Conservation (phyloP, 2,113 vertebrate genomes). For the Diadophis punctatus region DNA sequence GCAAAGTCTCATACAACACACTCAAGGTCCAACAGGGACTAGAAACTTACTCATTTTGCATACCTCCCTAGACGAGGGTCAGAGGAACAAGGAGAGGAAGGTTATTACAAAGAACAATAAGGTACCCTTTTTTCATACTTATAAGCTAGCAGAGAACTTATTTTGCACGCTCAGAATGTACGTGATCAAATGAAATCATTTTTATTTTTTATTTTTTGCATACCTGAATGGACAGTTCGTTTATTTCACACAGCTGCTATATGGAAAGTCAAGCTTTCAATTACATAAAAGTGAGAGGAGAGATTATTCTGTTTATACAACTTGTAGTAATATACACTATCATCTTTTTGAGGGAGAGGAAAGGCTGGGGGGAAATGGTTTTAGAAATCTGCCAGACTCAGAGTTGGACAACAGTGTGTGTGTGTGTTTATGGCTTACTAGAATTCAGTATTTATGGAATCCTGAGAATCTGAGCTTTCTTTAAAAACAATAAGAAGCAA, state of each 20-base stretch:
- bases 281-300: background rate
- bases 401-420: background rate
- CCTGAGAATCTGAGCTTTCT: constrained; percentile 22
- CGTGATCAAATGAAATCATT: background rate
- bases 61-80: background rate
- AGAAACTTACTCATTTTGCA: background rate
- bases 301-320: background rate
- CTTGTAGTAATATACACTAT: background rate
- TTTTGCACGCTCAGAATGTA: background rate
- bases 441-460: background rate
- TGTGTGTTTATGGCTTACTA: constrained; percentile 7
- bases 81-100: background rate
- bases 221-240: background rate
- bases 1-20: background rate
- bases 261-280: background rate
- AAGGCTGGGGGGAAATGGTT: background rate
- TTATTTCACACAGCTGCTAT: background rate
- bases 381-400: background rate
- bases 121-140: background rate
- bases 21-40: background rate
- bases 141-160: background rate
- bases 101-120: background rate
- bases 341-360: background rate
- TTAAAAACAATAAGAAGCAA: background rate
- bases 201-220: background rate